Base-by-base conservation (phyloP, 2,888 invertebrate species). In the Ophion obscuratus region DNA sequence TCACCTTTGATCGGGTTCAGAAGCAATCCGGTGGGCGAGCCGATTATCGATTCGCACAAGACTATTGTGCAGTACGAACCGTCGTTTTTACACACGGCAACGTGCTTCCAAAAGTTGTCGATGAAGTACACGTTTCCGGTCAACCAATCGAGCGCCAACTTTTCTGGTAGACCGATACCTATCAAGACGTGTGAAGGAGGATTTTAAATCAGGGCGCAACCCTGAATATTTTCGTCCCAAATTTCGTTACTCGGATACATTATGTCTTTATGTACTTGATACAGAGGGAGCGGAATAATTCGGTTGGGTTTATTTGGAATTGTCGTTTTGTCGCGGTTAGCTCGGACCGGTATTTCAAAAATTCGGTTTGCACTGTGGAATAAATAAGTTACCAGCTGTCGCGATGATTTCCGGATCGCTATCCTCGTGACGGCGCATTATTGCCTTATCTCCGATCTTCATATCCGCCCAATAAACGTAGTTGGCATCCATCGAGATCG, bases 111-210 rank as follows among this genome's bases (percentile, higher is more conserved):
- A 53, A 27, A 27, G 27, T 4, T 27, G 31, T 70, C 70, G 53
- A 70, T 70, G 9, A 70, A 70, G 27, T 70, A 70, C 9, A 70
- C 17, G 53, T 70, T 70, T 53, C 70, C 70, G 24, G 70, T 70
- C 27, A 53, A 4, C 70, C 70, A 70, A 17, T 70, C 70, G 27
- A 70, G 14, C 7, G 70, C 70, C 70, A 70, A 9, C 2, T 24
- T 14, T 53, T 53, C 70, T 2, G 70, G 70, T 6, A 47, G 47
- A 17, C 24, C 53, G 27, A 70, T 17, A 17, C 70, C 70, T 70
- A 31, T 2, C 14, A 14, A 44, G 14, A 9, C 6, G 31, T 31
- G 9, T 0, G 5, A 9, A 0, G 20, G 31, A 2, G 4, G 11
- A 27, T 3, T 27, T 64, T 27, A 31, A 31, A 62, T 27, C 62